phyloP scores from a whole-genome alignment of 2,888 invertebrate genomes.

The Leucozona laternaria region DNA sequence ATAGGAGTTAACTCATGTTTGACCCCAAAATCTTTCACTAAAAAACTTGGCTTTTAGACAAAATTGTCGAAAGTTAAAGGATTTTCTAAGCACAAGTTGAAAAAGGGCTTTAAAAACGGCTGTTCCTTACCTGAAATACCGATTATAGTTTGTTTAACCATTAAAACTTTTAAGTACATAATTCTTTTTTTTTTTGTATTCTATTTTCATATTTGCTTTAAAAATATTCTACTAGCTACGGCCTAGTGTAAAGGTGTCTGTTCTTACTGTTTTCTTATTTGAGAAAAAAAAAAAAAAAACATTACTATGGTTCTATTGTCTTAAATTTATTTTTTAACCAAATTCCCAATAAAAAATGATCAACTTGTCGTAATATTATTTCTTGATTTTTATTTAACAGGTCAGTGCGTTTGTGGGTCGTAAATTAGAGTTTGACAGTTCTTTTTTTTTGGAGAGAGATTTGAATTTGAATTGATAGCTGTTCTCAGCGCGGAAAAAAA shows the following conservation, averaged over 20 bases:
- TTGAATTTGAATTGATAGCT: conserved; percentile 55
- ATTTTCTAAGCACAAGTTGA: too few species aligned
- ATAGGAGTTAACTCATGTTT: too few species aligned
- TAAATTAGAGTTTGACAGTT: conserved; percentile 56
- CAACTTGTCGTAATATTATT: conserved; percentile 51
- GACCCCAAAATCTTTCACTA: neutral
- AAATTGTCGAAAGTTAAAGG: too few species aligned
- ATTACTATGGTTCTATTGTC: neutral
- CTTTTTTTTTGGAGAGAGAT: conserved; percentile 3
- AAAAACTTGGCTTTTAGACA: too few species aligned
- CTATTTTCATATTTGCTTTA: neutral
- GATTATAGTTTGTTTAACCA: too few species aligned
- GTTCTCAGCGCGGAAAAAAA: conserved; percentile 17
- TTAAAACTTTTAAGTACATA: too few species aligned
- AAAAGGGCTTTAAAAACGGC: too few species aligned
- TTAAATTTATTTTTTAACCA: conserved; percentile 16
- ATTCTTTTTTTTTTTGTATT: too few species aligned
- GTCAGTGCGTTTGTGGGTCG: conserved; percentile 24
- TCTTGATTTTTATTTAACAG: conserved; percentile 41
- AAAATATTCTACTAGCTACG: neutral
- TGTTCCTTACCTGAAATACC: too few species aligned
- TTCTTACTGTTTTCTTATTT: neutral
- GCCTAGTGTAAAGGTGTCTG: neutral
- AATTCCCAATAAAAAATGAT: conserved; percentile 37
- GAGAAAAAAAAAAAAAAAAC: neutral